Conservation (phyloP, 2,797 vertebrate species). For the Hemitrygon akajei region DNA sequence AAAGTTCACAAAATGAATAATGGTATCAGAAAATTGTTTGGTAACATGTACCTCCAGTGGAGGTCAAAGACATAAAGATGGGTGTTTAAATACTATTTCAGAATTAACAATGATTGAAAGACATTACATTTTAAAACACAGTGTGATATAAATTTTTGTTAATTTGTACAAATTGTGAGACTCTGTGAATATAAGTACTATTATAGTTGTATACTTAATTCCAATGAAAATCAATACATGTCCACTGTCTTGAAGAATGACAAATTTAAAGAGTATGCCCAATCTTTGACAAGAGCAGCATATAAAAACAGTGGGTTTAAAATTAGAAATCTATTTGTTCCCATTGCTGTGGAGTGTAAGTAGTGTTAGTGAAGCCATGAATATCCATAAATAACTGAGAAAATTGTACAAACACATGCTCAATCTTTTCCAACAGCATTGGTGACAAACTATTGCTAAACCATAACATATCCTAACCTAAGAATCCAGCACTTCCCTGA, state of each 20-base stretch:
- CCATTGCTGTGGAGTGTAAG: neutral
- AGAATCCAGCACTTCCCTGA: neutral
- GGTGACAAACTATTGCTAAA: neutral
- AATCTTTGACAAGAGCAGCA: neutral
- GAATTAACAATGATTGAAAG: neutral
- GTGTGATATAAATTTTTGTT: neutral
- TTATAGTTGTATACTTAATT: neutral
- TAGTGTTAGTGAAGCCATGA: neutral
- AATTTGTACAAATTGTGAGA: neutral
- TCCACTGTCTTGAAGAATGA: neutral
- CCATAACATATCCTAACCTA: neutral
- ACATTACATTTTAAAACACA: neutral
- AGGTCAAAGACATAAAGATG: neutral
- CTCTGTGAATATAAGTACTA: too few relatives aligned
- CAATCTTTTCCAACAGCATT: too few relatives aligned
- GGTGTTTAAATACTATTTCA: neutral
- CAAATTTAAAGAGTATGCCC: neutral
- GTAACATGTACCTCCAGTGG: neutral
- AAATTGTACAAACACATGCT: neutral
- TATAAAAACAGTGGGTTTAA: neutral
- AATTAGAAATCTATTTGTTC: neutral
- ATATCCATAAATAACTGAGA: neutral
- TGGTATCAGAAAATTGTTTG: neutral
- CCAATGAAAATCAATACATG: neutral
- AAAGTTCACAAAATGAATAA: neutral